Evolutionary conservation across 1,140 invertebrate species (phyloP).

Genomic region (Papilio polytes): DNA sequence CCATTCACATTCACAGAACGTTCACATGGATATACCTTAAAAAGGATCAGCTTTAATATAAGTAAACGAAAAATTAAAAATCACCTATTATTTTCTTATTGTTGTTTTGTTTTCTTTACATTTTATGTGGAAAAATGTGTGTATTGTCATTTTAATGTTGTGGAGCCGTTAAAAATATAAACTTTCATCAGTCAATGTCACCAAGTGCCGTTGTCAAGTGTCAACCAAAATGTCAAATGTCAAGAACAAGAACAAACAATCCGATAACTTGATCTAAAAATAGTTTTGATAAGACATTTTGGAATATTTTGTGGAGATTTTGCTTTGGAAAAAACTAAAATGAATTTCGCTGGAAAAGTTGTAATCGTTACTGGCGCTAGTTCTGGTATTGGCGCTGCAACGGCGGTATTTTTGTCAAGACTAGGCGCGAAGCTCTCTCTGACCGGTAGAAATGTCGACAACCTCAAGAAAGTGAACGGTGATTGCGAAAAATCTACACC

Average conservation of each 20-base stretch:
- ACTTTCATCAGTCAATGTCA: background rate
- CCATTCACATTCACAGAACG: too few species aligned
- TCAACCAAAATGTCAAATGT: background rate
- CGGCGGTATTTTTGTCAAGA: conserved; percentile 90
- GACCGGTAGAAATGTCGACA: conserved; percentile 88
- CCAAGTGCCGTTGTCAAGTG: background rate
- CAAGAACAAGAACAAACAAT: conserved; percentile 9
- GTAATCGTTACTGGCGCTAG: conserved; percentile 92
- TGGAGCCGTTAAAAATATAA: background rate
- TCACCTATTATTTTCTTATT: background rate
- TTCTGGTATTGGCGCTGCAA: conserved; percentile 93
- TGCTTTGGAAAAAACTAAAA: conserved; percentile 52
- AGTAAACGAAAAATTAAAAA: background rate
- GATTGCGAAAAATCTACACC: conserved; percentile 68
- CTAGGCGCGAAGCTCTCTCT: conserved; percentile 89
- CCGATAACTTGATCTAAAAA: conserved; percentile 20
- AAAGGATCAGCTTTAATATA: background rate
- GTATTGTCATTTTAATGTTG: too few species aligned
- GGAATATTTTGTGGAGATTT: background rate
- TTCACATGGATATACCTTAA: background rate
- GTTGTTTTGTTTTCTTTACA: background rate
- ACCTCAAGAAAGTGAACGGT: conserved; percentile 71
- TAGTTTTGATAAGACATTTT: conserved; percentile 31
- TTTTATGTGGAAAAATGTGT: background rate
- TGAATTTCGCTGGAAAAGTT: conserved; percentile 89